Base-by-base conservation (phyloP, 1,140 invertebrate species). In the Pseudomyrmex gracilis region DNA sequence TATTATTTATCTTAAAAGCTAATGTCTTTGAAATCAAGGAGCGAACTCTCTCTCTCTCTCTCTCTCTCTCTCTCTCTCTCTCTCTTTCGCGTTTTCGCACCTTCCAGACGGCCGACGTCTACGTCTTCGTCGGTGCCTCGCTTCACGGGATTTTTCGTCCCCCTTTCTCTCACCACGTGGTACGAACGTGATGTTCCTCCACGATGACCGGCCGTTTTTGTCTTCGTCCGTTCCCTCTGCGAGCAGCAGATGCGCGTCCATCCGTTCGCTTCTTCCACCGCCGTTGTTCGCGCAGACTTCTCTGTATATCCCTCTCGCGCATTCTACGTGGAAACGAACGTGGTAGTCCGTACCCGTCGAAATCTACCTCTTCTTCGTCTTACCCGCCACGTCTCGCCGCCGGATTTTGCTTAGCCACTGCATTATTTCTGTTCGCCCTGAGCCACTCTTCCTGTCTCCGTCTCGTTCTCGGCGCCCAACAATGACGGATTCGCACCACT, bases 351-450 rank as follows among this genome's bases (percentile, higher is more conserved):
- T 87, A 34, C 73, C 73, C 78, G 70, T 74, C 68, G 61, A 55
- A 73, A 67, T n/a, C n/a, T 71, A 58, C 70, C 77, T 78, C 47
- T 73, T 73, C 80, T 82, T 57, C 22, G 12, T 61, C 34, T 63
- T 20, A 58, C 43, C 43, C 53, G n/a, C 63, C 20, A 66, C 73
- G n/a, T 64, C 43, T 71, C 63, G 22, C 45, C 58, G 47, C 43
- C 70, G 66, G 67, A 78, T 73, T 80, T 63, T 66, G 57, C 74
- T 78, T 78, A 67, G 67, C 55, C 76, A 85, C 82, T 82, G 87
- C 86, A 80, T 86, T 80, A 86, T 82, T 89, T 89, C 80, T 86
- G 57, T 83, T 77, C 71, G 60, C 45, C 24, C 15, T n/a, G 20
- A 15, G 10, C 58, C 12, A 20, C 66, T 66, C 45, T 15, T 58